Evolutionary conservation across 2,888 invertebrate genomes (phyloP).

Genomic region (Acanthococcus lagerstroemiae): DNA sequence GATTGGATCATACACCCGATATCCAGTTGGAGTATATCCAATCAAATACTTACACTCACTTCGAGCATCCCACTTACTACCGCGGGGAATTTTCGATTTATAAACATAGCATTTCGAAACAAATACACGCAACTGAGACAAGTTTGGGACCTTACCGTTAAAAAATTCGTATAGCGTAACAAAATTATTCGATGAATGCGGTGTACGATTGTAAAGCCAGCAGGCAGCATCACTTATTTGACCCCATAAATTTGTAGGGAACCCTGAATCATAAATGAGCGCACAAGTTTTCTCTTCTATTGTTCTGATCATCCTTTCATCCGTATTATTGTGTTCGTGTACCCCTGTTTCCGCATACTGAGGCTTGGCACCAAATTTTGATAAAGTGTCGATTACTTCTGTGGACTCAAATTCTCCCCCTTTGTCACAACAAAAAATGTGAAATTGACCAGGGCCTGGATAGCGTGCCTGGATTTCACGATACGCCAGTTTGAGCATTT

Average conservation of each 20-base stretch:
- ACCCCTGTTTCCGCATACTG: no score
- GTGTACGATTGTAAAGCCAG: neutral
- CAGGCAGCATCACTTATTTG: no score
- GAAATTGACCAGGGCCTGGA: no score
- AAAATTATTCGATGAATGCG: neutral
- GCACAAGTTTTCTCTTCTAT: no score
- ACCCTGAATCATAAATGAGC: no score
- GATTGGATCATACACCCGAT: neutral
- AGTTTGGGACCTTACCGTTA: neutral
- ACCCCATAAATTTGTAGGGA: no score
- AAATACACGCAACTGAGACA: neutral
- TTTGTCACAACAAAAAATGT: no score
- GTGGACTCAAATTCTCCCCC: no score
- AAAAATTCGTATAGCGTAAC: neutral
- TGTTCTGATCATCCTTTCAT: no score
- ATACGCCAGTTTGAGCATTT: neutral
- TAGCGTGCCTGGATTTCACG: neutral
- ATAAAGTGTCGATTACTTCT: no score
- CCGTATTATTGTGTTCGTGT: no score
- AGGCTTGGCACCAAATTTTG: no score
- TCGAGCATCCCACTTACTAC: neutral
- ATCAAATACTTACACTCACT: neutral
- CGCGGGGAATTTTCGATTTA: neutral
- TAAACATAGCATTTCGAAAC: neutral
- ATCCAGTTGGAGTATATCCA: neutral